Base-by-base conservation (phyloP, 2,888 invertebrate genomes). In the Cactoblastis cactorum region DNA sequence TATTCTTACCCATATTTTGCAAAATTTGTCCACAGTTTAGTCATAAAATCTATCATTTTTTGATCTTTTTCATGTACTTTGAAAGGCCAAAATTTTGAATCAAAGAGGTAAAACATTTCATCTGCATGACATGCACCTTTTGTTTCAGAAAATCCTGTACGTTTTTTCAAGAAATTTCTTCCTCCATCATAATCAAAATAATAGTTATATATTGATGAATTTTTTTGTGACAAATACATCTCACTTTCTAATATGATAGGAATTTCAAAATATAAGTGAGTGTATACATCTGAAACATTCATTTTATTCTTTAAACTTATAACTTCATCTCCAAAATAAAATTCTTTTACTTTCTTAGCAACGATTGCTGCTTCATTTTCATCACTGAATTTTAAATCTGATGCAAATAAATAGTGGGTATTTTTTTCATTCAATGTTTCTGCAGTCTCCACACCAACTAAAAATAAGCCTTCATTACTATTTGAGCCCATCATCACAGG, bases 281-380 rank as follows among this genome's bases (percentile, higher is more conserved):
- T 83, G 49, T 83, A 83, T 0, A 86, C 51, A 49, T 81, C 74
- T 3, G 77, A 64, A 28, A 81, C 63, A 67, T 76, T 85, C 71
- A 64, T 75, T 65, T 65, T 72, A 52, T 54, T 75, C 45, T 67
- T 79, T 71, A 71, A 77, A 77, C 55, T 89, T 62, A 74, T 86
- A 67, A 24, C 80, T 45, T 90, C 86, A 65, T 77, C 74, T 51
- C 74, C 80, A 45, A 91, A 82, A 15, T 91, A 92, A 51, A 89
- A 63, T 61, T 83, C 63, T 69, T 69, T 75, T 17, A 86, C 54
- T 61, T 69, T 62, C 52, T 63, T 63, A 12, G 83, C 71, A 9
- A 67, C 62, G 33, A 54, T 52, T 1, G 62, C 59, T 1, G 78
- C 83, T 68, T 77, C 71, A n/a, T 67, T 57, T 53, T 80, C 74